Conservation (phyloP, 1,140 invertebrate genomes). For the Maniola jurtina region DNA sequence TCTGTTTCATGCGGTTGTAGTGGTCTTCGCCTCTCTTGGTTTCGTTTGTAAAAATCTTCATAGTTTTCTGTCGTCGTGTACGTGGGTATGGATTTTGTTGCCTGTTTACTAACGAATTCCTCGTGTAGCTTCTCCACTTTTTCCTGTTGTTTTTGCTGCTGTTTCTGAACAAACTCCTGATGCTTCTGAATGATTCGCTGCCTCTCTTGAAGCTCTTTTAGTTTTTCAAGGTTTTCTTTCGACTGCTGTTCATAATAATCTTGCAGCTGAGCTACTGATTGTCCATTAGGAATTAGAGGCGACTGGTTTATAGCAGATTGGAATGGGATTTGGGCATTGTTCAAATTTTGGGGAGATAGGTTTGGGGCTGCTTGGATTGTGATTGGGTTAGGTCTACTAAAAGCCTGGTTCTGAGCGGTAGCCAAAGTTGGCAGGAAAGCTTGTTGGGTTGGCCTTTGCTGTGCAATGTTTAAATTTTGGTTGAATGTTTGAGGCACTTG, state of each 20-base stretch:
- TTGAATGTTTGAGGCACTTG: constrained; percentile 44
- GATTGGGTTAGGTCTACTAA: constrained; percentile 61
- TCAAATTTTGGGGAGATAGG: constrained; percentile 46
- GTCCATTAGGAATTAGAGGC: constrained; percentile 76
- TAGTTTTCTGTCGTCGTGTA: constrained; percentile 70
- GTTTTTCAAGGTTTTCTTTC: constrained; percentile 79
- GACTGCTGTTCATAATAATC: constrained; percentile 82
- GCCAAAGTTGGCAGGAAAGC: constrained; percentile 72
- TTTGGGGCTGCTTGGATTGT: constrained; percentile 69
- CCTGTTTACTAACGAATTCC: constrained; percentile 81
- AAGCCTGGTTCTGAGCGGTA: constrained; percentile 51
- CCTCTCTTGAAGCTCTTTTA: constrained; percentile 81
- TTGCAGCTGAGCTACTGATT: constrained; percentile 72
- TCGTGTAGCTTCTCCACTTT: constrained; percentile 83
- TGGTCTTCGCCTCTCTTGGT: constrained; percentile 65
- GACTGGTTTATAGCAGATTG: constrained; percentile 63
- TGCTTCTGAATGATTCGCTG: constrained; percentile 84
- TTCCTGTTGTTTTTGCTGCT: constrained; percentile 83
- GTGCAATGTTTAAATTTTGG: constrained; percentile 50
- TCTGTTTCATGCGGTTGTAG: constrained; percentile 72
- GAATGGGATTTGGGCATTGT: constrained; percentile 54
- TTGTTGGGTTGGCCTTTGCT: constrained; percentile 64
- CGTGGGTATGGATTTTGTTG: constrained; percentile 79
- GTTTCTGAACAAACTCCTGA: constrained; percentile 84
- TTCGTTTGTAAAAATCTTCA: constrained; percentile 58